A percentile compares a stretch with the other conserved stretches of the same genome.
Conservation (phyloP, 2,888 invertebrate genomes). For the Lasioglossum villosulum region DNA sequence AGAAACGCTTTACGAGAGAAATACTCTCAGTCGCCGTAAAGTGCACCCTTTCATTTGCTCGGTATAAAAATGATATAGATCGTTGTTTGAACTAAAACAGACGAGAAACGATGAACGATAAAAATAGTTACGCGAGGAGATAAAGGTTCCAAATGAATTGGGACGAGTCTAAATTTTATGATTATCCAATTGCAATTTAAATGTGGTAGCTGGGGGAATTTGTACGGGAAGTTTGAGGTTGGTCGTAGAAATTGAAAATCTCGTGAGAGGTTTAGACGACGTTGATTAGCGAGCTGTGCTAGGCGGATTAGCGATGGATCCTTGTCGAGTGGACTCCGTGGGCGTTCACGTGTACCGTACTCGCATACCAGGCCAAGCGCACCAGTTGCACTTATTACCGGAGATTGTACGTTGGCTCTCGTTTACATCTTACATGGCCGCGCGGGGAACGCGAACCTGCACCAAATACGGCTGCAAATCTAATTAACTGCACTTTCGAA, state of each 20-base stretch:
- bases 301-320: slow-evolving; percentile 26
- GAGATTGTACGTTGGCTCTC: slow-evolving; percentile 73
- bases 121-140: background rate
- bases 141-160: background rate
- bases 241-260: background rate
- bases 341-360: slow-evolving; percentile 49
- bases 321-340: slow-evolving; percentile 40
- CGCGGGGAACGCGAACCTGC: slow-evolving; percentile 14
- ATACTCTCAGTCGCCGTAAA: background rate
- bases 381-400: slow-evolving; percentile 72
- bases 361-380: slow-evolving; percentile 64
- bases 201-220: background rate
- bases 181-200: background rate
- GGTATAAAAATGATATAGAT: background rate
- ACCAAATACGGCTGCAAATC: slow-evolving; percentile 40
- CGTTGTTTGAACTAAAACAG: background rate
- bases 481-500: slow-evolving; percentile 68
- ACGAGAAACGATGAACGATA: background rate
- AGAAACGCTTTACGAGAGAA: background rate
- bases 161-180: background rate
- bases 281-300: background rate
- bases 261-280: background rate
- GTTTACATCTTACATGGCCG: slow-evolving; percentile 64
- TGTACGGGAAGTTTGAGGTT: background rate
- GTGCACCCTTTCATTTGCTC: background rate